Evolutionary conservation across 2,797 vertebrate genomes (phyloP).

Genomic region (Gambelia wislizenii): DNA sequence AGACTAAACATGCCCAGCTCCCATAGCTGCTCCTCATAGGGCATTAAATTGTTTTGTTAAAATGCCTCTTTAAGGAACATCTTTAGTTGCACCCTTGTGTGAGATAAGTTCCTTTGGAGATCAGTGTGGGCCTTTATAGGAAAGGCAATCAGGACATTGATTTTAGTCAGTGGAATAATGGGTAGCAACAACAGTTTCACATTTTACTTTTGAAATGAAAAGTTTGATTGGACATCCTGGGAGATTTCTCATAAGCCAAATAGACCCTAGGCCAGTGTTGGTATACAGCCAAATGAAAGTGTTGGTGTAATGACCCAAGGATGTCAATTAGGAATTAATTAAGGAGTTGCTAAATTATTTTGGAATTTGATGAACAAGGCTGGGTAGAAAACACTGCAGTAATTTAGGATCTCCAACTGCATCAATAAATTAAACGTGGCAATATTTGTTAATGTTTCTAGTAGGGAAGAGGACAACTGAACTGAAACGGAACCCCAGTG

Average conservation of each 20-base stretch:
- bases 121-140: not conserved
- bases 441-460: constrained; percentile 77
- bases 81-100: not conserved
- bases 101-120: not conserved
- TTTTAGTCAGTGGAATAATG: constrained; percentile 17
- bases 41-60: too few species aligned
- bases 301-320: constrained; percentile 65
- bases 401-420: constrained; percentile 70
- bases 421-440: constrained; percentile 75
- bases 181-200: constrained; percentile 10
- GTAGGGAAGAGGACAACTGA: constrained; percentile 55
- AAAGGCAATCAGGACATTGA: not conserved
- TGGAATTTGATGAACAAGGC: constrained; percentile 71
- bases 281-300: constrained; percentile 58
- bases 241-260: constrained; percentile 23
- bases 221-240: constrained; percentile 3
- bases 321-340: constrained; percentile 79
- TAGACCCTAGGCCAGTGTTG: constrained; percentile 46
- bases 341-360: constrained; percentile 70
- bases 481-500: constrained; percentile 47
- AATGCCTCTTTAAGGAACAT: not conserved
- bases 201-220: constrained; percentile 11
- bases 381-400: constrained; percentile 62
- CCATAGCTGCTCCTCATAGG: too few species aligned
- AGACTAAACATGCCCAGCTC: too few species aligned